Evolutionary conservation across 53 echinoderm and acorn worm genomes (phyloP).

Genomic region (Stichopus horrens): DNA sequence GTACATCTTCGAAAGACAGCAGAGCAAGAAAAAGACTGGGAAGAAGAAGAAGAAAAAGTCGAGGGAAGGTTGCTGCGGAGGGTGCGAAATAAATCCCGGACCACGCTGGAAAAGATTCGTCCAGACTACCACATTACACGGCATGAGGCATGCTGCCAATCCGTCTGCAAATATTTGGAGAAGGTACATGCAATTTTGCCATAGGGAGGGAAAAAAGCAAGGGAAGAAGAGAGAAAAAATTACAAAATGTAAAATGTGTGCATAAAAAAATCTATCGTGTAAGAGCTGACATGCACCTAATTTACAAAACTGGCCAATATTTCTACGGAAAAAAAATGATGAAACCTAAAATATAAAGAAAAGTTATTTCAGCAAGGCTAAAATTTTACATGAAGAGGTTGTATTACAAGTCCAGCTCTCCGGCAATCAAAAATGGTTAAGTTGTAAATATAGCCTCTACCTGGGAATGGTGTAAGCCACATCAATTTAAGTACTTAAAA

Average conservation of each 20-base stretch:
- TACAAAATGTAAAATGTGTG: background rate
- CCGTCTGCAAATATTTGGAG: constrained; percentile 45
- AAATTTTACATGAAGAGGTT: no score
- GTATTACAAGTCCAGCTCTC: no score
- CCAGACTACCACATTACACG: constrained; percentile 67
- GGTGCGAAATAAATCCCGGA: background rate
- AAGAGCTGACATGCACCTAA: background rate
- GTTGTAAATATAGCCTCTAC: no score
- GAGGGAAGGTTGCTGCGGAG: background rate
- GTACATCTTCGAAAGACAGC: background rate
- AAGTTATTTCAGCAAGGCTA: no score
- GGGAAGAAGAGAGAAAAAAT: background rate
- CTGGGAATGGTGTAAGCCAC: no score
- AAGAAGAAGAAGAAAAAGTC: background rate
- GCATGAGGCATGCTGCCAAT: constrained; percentile 69
- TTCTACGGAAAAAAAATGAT: background rate
- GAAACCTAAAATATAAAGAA: background rate
- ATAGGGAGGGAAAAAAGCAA: no score
- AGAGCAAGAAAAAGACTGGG: background rate
- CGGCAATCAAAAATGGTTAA: no score
- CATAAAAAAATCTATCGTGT: background rate
- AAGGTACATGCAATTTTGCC: constrained; percentile 56
- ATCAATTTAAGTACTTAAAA: no score
- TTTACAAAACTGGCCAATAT: background rate
- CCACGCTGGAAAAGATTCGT: constrained; percentile 60